phyloP scores from a whole-genome alignment of 2,113 vertebrate species.

The Trogon surrucura region DNA sequence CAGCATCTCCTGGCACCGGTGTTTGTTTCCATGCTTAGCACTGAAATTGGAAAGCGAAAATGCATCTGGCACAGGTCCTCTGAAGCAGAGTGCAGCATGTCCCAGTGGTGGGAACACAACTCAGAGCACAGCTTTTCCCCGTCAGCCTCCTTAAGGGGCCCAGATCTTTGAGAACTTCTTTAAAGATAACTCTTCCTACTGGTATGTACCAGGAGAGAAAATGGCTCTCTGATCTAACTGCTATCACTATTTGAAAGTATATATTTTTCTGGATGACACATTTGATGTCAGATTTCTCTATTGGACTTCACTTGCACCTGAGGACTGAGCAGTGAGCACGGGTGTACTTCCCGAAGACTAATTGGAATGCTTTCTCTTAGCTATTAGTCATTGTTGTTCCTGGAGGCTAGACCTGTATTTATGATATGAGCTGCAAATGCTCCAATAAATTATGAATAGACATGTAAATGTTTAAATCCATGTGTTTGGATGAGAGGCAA shows the following conservation, averaged over 20 bases:
- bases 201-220: neutral
- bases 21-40: neutral
- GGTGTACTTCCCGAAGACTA: conserved; percentile 32
- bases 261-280: neutral
- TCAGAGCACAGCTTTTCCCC: neutral
- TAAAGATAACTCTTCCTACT: neutral
- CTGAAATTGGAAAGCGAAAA: neutral
- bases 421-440: conserved; percentile 14
- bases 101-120: neutral
- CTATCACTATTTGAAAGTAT: neutral
- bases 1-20: neutral
- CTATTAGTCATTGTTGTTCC: conserved; percentile 56
- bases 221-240: neutral
- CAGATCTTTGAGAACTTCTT: neutral
- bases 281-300: conserved; percentile 17
- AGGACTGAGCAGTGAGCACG: neutral
- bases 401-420: conserved; percentile 45
- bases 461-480: conserved; percentile 31
- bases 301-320: conserved; percentile 6
- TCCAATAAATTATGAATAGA: conserved; percentile 58
- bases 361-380: conserved; percentile 46
- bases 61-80: neutral
- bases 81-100: neutral
- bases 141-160: neutral
- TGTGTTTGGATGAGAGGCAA: conserved; percentile 34